These are phyloP conservation scores for Lepus oiostolus DNA, from an alignment of 2,797 vertebrate genomes.

Conservation along the genomic window DNA sequence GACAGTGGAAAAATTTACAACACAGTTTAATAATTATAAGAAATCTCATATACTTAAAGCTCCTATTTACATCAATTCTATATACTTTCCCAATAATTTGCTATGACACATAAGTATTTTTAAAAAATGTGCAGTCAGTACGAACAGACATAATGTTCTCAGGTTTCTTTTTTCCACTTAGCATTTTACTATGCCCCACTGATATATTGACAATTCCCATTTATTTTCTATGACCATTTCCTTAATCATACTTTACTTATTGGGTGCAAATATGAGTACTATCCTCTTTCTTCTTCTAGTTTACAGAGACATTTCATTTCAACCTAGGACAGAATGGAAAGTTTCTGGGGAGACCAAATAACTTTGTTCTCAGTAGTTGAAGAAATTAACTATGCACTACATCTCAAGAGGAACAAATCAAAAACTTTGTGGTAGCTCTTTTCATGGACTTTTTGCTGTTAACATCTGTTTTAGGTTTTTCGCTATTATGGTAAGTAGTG, in stretches of 20 bases:
- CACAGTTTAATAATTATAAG: conserved; percentile 32
- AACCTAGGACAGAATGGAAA: conserved; percentile 38
- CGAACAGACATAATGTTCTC: not conserved
- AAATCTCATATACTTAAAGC: conserved; percentile 46
- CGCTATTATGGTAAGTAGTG: conserved; percentile 26
- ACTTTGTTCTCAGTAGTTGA: conserved; percentile 30
- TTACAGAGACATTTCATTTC: conserved; percentile 60
- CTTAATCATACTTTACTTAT: conserved; percentile 64
- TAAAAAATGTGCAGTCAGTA: conserved; percentile 22
- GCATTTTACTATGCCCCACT: conserved; percentile 36
- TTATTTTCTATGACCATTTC: conserved; percentile 59
- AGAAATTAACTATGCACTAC: conserved; percentile 47
- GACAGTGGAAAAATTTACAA: conserved; percentile 18
- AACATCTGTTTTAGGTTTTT: conserved; percentile 33
- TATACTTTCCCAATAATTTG: conserved; percentile 36
- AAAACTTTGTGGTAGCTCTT: conserved; percentile 50
- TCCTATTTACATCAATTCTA: conserved; percentile 39
- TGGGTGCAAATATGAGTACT: not conserved
- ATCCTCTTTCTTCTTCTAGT: conserved; percentile 56
- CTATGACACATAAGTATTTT: conserved; percentile 55
- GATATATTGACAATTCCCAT: conserved; percentile 28
- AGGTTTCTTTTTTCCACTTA: conserved; percentile 32
- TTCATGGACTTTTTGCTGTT: conserved; percentile 46
- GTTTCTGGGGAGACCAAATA: conserved; percentile 40
- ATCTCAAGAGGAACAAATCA: conserved; percentile 21